A percentile compares a stretch with the other conserved stretches of the same genome.
phyloP scores from a whole-genome alignment of 2,888 invertebrate genomes.

The Scrobipalpa atriplicella region DNA sequence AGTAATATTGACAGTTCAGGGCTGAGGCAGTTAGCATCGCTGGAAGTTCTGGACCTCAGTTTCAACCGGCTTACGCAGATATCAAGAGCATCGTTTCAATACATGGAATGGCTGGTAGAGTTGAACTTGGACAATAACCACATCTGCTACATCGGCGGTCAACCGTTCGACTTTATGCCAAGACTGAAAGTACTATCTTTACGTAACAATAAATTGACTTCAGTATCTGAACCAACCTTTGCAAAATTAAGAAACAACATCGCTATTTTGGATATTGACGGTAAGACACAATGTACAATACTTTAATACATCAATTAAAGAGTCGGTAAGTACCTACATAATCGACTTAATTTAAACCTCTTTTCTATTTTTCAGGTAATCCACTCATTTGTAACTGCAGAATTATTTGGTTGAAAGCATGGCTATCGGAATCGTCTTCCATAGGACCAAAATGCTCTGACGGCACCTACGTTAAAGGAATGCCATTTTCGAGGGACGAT shows the following conservation, averaged over 20 bases:
- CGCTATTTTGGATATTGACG: constrained; percentile 92
- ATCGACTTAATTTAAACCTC: background rate
- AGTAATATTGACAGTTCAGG: constrained; percentile 89
- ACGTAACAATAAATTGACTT: constrained; percentile 88
- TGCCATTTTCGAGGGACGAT: constrained; percentile 87
- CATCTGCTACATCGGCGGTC: constrained; percentile 90
- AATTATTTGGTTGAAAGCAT: constrained; percentile 91
- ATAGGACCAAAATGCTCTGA: constrained; percentile 91
- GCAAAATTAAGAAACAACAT: constrained; percentile 90
- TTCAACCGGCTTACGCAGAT: constrained; percentile 89
- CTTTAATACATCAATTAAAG: background rate
- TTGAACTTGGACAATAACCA: constrained; percentile 92
- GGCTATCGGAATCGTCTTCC: constrained; percentile 89
- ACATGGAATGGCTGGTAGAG: constrained; percentile 94
- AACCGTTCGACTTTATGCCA: constrained; percentile 93
- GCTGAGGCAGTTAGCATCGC: constrained; percentile 86
- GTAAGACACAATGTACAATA: constrained; percentile 68
- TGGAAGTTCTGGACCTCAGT: constrained; percentile 94
- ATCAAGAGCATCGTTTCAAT: constrained; percentile 85
- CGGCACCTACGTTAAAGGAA: constrained; percentile 88
- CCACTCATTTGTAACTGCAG: constrained; percentile 92
- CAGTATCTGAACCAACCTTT: constrained; percentile 88
- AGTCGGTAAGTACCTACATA: no score
- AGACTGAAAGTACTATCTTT: constrained; percentile 91
- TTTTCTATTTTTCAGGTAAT: constrained; percentile 84